Percentiles rank a stretch among this genome's conserved stretches.
These are phyloP conservation scores for Hestina assimilis DNA, from an alignment of 1,140 invertebrate genomes.

Conservation along the genomic window DNA sequence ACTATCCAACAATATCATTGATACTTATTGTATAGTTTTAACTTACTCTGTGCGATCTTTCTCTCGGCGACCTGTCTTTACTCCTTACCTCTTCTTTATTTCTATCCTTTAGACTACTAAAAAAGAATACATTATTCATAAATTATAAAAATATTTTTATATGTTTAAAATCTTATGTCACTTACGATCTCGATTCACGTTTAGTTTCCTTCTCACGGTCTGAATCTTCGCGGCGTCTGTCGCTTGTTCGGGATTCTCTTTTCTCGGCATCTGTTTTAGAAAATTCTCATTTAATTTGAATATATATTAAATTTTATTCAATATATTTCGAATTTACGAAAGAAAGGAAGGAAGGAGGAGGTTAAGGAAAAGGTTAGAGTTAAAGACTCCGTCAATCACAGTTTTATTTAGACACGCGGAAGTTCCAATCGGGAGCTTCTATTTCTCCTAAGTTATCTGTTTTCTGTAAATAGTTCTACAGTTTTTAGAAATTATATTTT, in stretches of 20 bases:
- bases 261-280: conserved; percentile 50
- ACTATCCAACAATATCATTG: no score
- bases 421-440: no score
- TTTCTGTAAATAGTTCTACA: no score
- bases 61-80: conserved; percentile 65
- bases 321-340: no score
- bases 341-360: no score
- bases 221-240: conserved; percentile 59
- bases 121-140: neutral
- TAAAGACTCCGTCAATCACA: no score
- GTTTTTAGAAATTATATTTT: no score
- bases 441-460: no score
- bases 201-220: conserved; percentile 65
- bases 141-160: neutral
- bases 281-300: neutral
- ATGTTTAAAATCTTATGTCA: neutral
- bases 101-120: conserved; percentile 57
- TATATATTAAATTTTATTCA: neutral
- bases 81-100: conserved; percentile 59
- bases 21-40: conserved; percentile 3
- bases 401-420: no score
- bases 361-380: no score
- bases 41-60: conserved; percentile 65
- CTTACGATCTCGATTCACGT: conserved; percentile 65
- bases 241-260: conserved; percentile 52